Evolutionary conservation across 1,140 invertebrate genomes (phyloP).

Genomic region (Leptinotarsa undecemlineata): DNA sequence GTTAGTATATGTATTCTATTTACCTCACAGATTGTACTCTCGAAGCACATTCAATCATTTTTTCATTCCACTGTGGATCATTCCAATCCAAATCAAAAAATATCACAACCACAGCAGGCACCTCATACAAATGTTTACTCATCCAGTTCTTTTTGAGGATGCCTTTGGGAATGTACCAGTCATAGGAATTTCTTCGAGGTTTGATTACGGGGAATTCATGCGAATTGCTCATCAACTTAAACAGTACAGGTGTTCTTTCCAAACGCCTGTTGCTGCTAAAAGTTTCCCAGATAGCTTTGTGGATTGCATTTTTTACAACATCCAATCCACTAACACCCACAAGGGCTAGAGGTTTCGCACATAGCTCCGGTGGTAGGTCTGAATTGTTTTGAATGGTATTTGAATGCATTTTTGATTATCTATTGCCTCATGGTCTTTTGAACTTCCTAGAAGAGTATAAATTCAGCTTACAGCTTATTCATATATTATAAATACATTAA

Average conservation of each 20-base stretch:
- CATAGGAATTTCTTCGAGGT: conserved; percentile 88
- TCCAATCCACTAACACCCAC: conserved; percentile 87
- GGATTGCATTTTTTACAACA: conserved; percentile 78
- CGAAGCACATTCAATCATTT: conserved; percentile 89
- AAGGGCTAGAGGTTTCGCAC: conserved; percentile 77
- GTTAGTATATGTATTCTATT: not conserved
- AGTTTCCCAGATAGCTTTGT: conserved; percentile 90
- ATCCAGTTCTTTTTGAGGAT: conserved; percentile 96
- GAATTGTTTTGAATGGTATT: conserved; percentile 35
- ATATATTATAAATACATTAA: too few relatives aligned
- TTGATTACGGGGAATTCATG: conserved; percentile 90
- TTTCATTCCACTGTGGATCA: conserved; percentile 90
- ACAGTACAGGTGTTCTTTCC: conserved; percentile 83
- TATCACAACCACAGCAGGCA: conserved; percentile 90
- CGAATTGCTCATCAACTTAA: conserved; percentile 75
- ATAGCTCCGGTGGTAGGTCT: conserved; percentile 76
- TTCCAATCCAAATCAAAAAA: conserved; percentile 99
- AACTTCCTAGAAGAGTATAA: too few relatives aligned
- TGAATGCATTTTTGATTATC: not conserved
- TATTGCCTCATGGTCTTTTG: too few relatives aligned
- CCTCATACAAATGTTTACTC: conserved; percentile 86
- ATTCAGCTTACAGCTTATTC: too few relatives aligned
- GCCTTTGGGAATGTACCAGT: conserved; percentile 95
- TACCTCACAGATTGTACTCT: conserved; percentile 86
- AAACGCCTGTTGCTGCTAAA: conserved; percentile 80